These are phyloP conservation scores for Notocelia uddmanniana DNA, from an alignment of 2,888 invertebrate species.

Conservation along the genomic window DNA sequence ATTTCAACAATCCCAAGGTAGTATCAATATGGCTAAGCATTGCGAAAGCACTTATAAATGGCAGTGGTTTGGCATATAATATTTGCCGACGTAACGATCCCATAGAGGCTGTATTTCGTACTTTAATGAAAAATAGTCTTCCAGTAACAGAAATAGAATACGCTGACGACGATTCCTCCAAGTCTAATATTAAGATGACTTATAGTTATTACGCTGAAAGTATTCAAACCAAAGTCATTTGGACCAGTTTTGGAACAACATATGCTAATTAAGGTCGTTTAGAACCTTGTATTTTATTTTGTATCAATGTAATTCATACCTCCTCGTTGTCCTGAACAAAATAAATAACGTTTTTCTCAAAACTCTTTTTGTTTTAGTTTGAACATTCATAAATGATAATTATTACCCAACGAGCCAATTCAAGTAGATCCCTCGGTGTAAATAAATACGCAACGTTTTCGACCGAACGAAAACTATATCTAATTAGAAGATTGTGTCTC, in stretches of 20 bases:
- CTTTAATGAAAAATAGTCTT: background rate
- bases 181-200: background rate
- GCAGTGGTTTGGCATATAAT: slow-evolving; percentile 10
- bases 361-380: no score
- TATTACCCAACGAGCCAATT: no score
- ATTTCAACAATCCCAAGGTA: background rate
- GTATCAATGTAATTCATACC: no score
- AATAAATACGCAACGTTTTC: no score
- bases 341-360: background rate
- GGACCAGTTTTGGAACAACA: slow-evolving; percentile 60
- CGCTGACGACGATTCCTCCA: background rate
- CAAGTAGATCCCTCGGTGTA: no score
- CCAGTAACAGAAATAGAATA: background rate
- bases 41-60: slow-evolving; percentile 32
- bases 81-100: background rate
- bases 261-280: slow-evolving; percentile 56
- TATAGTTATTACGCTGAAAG: background rate
- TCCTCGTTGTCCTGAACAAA: background rate
- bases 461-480: no score
- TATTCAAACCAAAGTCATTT: slow-evolving; percentile 52
- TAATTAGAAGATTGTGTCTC: no score
- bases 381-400: no score
- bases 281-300: background rate
- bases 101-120: background rate
- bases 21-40: slow-evolving; percentile 16